phyloP scores from a whole-genome alignment of 2,113 vertebrate genomes.

The Neopipo cinnamomea region DNA sequence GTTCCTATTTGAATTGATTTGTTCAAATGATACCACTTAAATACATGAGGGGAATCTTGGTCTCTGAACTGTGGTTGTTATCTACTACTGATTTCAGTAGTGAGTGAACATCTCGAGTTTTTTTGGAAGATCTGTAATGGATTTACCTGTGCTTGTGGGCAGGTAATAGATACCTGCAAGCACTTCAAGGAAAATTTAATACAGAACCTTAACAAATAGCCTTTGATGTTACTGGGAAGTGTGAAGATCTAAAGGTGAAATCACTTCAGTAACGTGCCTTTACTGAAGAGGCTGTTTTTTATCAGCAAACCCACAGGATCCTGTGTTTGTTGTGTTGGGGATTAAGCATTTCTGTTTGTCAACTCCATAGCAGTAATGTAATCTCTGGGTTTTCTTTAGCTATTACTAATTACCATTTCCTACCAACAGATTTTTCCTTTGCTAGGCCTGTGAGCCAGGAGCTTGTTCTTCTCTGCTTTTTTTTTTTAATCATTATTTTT shows the following conservation, averaged over 20 bases:
- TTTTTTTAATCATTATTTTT: background rate
- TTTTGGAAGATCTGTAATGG: background rate
- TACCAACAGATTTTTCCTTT: background rate
- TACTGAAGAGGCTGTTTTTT: background rate
- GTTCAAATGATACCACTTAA: conserved; percentile 76
- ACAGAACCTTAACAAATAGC: background rate
- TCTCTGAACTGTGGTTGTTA: conserved; percentile 69
- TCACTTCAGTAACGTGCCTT: background rate
- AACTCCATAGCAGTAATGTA: background rate
- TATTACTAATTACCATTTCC: background rate
- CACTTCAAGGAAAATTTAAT: background rate
- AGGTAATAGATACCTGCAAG: background rate
- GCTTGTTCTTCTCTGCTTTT: background rate
- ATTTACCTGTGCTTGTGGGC: background rate
- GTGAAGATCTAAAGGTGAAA: background rate
- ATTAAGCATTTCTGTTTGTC: background rate
- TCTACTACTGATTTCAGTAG: conserved; percentile 33
- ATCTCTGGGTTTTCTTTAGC: background rate
- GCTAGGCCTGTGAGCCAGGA: background rate
- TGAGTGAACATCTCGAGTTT: background rate
- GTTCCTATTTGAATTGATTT: conserved; percentile 79
- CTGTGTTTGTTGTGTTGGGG: background rate
- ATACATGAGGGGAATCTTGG: conserved; percentile 66
- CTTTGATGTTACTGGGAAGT: background rate
- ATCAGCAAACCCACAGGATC: background rate